Conservation (phyloP, 2,888 invertebrate genomes). For the Mythimna vitellina region DNA sequence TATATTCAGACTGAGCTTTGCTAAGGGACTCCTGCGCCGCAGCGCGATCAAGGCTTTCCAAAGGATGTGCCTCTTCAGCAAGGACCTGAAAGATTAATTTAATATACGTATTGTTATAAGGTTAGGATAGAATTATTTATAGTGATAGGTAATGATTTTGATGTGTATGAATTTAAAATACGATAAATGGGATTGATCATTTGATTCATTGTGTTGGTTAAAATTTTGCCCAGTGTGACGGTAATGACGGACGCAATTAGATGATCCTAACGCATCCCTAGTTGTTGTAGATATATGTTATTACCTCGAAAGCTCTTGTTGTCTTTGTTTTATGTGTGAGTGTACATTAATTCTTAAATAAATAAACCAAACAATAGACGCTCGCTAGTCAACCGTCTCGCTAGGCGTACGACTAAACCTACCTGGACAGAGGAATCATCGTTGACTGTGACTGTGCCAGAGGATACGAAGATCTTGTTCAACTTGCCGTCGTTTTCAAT, state of each 20-base stretch:
- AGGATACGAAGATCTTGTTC: constrained; percentile 98
- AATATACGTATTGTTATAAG: not conserved
- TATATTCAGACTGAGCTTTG: constrained; percentile 95
- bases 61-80: constrained; percentile 98
- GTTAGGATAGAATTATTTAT: not conserved
- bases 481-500: constrained; percentile 95
- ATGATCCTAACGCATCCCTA: not conserved
- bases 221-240: not conserved
- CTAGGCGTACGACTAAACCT: constrained; percentile 23
- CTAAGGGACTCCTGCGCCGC: constrained; percentile 95
- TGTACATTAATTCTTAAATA: no score
- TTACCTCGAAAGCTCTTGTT: no score
- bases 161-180: not conserved
- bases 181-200: not conserved
- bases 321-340: no score
- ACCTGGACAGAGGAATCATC: constrained; percentile 99
- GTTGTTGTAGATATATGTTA: not conserved
- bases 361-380: not conserved
- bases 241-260: not conserved
- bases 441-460: constrained; percentile 98
- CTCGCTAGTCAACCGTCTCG: not conserved
- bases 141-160: not conserved
- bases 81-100: constrained; percentile 91
- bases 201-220: no score
- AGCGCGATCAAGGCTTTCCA: constrained; percentile 95